Conservation (phyloP, 2,113 vertebrate genomes). For the Phalacrocorax aristotelis region DNA sequence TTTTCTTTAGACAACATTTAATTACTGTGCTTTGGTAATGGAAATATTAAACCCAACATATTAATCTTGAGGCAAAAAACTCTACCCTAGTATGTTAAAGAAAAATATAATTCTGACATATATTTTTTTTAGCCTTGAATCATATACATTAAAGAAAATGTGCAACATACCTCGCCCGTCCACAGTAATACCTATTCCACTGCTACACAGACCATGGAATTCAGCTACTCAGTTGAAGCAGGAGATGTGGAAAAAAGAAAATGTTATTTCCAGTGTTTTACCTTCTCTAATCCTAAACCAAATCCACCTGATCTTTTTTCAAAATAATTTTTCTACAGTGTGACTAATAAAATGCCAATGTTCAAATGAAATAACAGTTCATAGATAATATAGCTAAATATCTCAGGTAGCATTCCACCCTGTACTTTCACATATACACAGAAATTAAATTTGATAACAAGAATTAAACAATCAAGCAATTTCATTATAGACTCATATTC, state of each 20-base stretch:
- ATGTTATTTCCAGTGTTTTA: neutral
- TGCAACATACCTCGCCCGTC: slow-evolving; percentile 78
- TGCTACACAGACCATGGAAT: slow-evolving; percentile 79
- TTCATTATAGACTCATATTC: neutral
- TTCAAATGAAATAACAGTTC: neutral
- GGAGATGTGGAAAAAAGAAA: neutral
- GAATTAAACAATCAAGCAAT: neutral
- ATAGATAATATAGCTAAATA: neutral
- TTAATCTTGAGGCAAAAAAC: neutral
- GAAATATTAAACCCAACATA: neutral
- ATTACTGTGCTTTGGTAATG: neutral
- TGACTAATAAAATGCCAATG: neutral
- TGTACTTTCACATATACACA: neutral
- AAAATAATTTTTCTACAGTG: neutral
- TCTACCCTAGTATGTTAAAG: neutral
- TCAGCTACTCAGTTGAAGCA: slow-evolving; percentile 62
- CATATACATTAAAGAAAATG: neutral
- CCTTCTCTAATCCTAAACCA: neutral
- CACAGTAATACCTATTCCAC: slow-evolving; percentile 79
- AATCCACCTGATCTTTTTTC: neutral
- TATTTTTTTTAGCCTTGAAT: neutral
- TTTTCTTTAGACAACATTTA: neutral
- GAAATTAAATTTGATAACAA: neutral
- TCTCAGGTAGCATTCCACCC: neutral
- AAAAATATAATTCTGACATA: neutral